Evolutionary conservation across 2,797 vertebrate genomes (phyloP).

Genomic region (Hoplostethus mediterraneus): DNA sequence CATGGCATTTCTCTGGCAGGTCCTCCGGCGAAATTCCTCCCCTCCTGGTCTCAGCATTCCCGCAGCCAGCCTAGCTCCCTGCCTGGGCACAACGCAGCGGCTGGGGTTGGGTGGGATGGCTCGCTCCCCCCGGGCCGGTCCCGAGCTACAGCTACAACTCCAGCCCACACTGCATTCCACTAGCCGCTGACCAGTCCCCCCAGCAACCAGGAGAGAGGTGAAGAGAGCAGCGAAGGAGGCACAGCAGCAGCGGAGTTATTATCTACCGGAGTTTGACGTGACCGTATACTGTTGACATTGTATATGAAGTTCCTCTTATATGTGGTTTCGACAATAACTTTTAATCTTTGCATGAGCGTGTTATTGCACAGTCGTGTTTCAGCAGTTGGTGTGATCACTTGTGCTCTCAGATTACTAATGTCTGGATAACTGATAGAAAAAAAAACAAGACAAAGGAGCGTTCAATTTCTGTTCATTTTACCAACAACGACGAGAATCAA

Average conservation of each 20-base stretch:
- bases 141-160: slow-evolving; percentile 73
- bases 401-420: not conserved
- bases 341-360: not conserved
- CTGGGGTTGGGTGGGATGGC: slow-evolving; percentile 63
- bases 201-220: slow-evolving; percentile 84
- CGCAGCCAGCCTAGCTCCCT: slow-evolving; percentile 82
- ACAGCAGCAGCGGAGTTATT: slow-evolving; percentile 45
- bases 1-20: slow-evolving; percentile 88
- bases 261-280: slow-evolving; percentile 20
- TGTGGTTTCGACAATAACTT: not conserved
- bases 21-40: slow-evolving; percentile 82
- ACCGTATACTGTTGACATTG: not conserved
- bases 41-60: slow-evolving; percentile 81
- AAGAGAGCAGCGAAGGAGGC: slow-evolving; percentile 59
- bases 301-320: not conserved
- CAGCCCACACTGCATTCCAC: slow-evolving; percentile 77
- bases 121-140: slow-evolving; percentile 64
- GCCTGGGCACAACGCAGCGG: slow-evolving; percentile 67
- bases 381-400: no score
- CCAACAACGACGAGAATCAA: slow-evolving; percentile 25
- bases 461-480: slow-evolving; percentile 18
- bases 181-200: slow-evolving; percentile 75
- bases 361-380: no score
- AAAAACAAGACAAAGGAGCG: not conserved
- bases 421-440: not conserved